Evolutionary conservation across 2,113 vertebrate genomes (phyloP).

Genomic region (Pimephales promelas): DNA sequence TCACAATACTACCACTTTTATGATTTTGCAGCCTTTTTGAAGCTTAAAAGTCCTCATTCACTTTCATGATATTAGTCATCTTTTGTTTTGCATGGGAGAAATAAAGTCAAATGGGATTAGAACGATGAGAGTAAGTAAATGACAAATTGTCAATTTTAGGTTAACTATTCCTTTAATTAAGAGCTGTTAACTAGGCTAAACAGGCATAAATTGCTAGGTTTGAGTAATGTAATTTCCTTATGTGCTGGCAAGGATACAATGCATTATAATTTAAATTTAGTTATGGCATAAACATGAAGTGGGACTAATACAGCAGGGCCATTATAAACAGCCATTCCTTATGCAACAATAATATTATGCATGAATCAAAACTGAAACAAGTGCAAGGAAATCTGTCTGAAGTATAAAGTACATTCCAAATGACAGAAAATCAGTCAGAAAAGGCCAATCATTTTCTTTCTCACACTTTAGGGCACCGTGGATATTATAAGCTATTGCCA

Average conservation of each 20-base stretch:
- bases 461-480: slow-evolving; percentile 51
- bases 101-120: neutral
- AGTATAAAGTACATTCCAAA: slow-evolving; percentile 25
- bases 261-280: slow-evolving; percentile 32
- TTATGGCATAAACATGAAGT: slow-evolving; percentile 55
- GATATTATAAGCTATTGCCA: slow-evolving; percentile 64
- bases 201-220: neutral
- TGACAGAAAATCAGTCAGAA: slow-evolving; percentile 23
- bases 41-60: neutral
- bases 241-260: neutral
- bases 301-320: slow-evolving; percentile 24
- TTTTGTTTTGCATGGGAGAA: neutral
- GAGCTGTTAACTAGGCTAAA: slow-evolving; percentile 15
- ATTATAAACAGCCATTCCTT: slow-evolving; percentile 58
- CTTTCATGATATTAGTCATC: neutral
- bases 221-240: slow-evolving; percentile 5
- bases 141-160: neutral
- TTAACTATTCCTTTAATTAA: slow-evolving; percentile 13
- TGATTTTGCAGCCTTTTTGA: neutral
- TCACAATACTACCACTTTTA: neutral
- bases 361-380: slow-evolving; percentile 9
- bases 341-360: slow-evolving; percentile 39
- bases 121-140: neutral
- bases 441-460: slow-evolving; percentile 38
- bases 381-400: slow-evolving; percentile 18